phyloP scores from a whole-genome alignment of 2,113 vertebrate species.

The Thryonomys swinderianus region DNA sequence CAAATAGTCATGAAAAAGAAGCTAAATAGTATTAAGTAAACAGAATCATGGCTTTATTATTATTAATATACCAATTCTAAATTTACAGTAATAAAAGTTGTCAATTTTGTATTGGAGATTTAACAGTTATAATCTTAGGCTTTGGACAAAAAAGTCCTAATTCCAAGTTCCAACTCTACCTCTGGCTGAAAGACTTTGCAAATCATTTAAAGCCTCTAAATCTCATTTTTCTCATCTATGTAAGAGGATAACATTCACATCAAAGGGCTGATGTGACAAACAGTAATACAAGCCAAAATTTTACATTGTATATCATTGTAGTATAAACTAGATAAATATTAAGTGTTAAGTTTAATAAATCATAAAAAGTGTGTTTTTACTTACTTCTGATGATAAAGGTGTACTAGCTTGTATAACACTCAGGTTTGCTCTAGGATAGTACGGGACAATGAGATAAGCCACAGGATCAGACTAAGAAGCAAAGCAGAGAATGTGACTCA shows the following conservation, averaged over 20 bases:
- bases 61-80: slow-evolving; percentile 36
- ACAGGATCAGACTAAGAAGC: slow-evolving; percentile 88
- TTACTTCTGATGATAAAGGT: slow-evolving; percentile 87
- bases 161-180: slow-evolving; percentile 19
- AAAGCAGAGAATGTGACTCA: slow-evolving; percentile 52
- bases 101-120: neutral
- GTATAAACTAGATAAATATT: neutral
- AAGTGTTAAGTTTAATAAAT: neutral
- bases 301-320: neutral
- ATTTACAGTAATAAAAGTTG: slow-evolving; percentile 29
- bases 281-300: slow-evolving; percentile 23
- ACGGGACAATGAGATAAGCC: slow-evolving; percentile 90
- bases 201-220: slow-evolving; percentile 26
- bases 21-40: neutral
- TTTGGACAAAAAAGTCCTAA: slow-evolving; percentile 33
- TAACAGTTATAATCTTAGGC: neutral
- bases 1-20: slow-evolving; percentile 23
- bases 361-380: slow-evolving; percentile 67
- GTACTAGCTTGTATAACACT: slow-evolving; percentile 83
- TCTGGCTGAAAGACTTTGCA: neutral
- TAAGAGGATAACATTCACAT: neutral
- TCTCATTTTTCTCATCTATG: slow-evolving; percentile 38
- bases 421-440: slow-evolving; percentile 87
- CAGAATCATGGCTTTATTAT: slow-evolving; percentile 17
- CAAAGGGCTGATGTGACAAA: neutral